Evolutionary conservation across 30 jellyfish, hydroid and myxozoan species (phyloP), one percentile per base, ranked within the genome.

Genomic region (Sanderia malayensis): DNA sequence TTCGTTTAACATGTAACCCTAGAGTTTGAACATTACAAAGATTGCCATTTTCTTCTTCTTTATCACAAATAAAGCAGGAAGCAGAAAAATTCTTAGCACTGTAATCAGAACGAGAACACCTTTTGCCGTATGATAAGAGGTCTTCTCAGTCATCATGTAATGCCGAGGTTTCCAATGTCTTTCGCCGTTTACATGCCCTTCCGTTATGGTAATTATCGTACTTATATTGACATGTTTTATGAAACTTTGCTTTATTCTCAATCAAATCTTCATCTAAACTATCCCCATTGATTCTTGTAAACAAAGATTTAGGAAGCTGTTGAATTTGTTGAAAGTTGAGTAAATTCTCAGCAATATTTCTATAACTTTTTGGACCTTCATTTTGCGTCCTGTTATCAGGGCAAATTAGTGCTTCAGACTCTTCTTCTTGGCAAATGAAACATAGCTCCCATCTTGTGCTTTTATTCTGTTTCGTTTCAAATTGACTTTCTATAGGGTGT

Each of bases 11-110:
- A 7, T 25, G 7, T 60, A 60, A 60, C 19, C 73, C 49, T 2
- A 60, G 73, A 17, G 73, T 25, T 60, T 22, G 52, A 60, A 60
- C 73, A 60, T 60, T 60, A 55, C 73, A 60, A 60, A 60, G 73
- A 60, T 17, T 60, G 73, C 73, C 19, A 60, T 60, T 60, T 60
- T 60, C 73, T 60, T 60, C 73, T 60, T 3, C 49, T 60, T 60
- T 27, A 60, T 60, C 47, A 55, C 73, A 60, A 60, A 60, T 17
- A 60, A 31, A 60, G 49, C 73, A 60, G 73, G 25, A 60, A 37
- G 52, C 52, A 37, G 52, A 37, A 37, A 37, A 37, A 37, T 37
- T 37, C 52, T 37, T 37, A 37, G 52, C 52, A 13, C 52, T 37
- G 52, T 37, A 37, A 37, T 37, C 10, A 37, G 52, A 37, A 37